These are phyloP conservation scores for Tanypteryx hageni DNA, from an alignment of 2,888 invertebrate species.

Conservation along the genomic window DNA sequence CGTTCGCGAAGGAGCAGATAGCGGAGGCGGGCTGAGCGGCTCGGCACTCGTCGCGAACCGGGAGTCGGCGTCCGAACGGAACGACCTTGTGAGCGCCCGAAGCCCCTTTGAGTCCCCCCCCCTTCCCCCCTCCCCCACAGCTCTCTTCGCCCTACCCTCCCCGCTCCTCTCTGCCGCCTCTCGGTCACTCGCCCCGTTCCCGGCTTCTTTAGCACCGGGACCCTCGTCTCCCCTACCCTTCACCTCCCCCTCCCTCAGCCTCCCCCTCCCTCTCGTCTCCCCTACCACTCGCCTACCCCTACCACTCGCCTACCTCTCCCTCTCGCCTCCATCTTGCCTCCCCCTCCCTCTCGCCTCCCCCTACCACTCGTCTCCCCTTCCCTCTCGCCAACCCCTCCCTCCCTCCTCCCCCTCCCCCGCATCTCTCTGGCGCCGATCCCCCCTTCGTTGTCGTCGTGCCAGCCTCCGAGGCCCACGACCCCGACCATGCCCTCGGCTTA, in stretches of 20 bases:
- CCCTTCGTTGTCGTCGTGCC: conserved; percentile 16
- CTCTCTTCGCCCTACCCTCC: background rate
- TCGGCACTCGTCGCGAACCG: background rate
- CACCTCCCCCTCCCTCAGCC: background rate
- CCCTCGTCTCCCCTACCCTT: background rate
- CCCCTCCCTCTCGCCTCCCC: background rate
- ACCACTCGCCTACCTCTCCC: background rate
- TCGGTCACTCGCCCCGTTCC: background rate
- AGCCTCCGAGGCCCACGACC: conserved; percentile 20
- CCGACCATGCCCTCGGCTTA: conserved; percentile 33
- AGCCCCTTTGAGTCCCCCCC: background rate
- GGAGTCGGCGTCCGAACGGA: conserved; percentile 22
- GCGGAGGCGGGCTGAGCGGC: background rate
- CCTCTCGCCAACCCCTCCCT: background rate
- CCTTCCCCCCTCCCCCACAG: background rate
- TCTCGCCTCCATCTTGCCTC: background rate
- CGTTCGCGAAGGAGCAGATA: background rate
- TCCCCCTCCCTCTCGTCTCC: background rate
- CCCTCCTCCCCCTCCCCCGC: background rate
- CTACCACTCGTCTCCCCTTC: background rate
- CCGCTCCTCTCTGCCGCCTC: background rate
- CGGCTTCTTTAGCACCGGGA: background rate
- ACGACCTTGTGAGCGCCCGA: conserved; percentile 25
- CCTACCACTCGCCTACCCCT: background rate
- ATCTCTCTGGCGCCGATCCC: conserved; percentile 22